Percentiles rank a stretch among this genome's conserved stretches.
These are phyloP conservation scores for Auanema freiburgensis DNA, from an alignment of 2,888 invertebrate species.

Conservation along the genomic window DNA sequence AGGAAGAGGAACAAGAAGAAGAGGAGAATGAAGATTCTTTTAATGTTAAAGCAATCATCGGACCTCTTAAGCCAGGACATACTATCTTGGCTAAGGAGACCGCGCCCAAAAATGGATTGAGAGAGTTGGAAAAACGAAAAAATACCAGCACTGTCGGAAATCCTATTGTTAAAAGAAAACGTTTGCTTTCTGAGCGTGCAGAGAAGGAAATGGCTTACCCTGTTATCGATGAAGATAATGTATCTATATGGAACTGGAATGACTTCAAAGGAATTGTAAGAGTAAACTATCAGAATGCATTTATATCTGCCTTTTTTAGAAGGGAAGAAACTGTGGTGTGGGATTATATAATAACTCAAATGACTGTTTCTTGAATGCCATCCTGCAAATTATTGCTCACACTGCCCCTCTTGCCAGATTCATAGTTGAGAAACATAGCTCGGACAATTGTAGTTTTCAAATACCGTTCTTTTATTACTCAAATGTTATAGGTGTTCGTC, in stretches of 20 bases:
- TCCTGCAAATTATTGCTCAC: conserved; percentile 52
- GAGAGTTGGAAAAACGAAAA: not conserved
- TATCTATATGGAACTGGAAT: conserved; percentile 34
- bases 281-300: not conserved
- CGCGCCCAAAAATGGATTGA: not conserved
- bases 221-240: conserved; percentile 34
- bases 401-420: conserved; percentile 48
- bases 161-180: conserved; percentile 28
- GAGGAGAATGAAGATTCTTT: too few relatives aligned
- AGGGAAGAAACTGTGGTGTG: conserved; percentile 20
- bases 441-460: conserved; percentile 11
- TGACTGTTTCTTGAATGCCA: conserved; percentile 55
- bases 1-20: too few relatives aligned
- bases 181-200: conserved; percentile 45
- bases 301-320: conserved; percentile 10
- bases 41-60: conserved; percentile 12
- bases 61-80: conserved; percentile 15
- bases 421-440: conserved; percentile 29
- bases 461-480: not conserved
- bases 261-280: conserved; percentile 27
- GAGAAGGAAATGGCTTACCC: conserved; percentile 43
- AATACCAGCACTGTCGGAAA: not conserved
- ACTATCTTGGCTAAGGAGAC: not conserved
- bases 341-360: conserved; percentile 48
- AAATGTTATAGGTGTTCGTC: conserved; percentile 18